Base-by-base conservation (phyloP, 2,797 vertebrate genomes). In the Eupleurogrammus muticus region DNA sequence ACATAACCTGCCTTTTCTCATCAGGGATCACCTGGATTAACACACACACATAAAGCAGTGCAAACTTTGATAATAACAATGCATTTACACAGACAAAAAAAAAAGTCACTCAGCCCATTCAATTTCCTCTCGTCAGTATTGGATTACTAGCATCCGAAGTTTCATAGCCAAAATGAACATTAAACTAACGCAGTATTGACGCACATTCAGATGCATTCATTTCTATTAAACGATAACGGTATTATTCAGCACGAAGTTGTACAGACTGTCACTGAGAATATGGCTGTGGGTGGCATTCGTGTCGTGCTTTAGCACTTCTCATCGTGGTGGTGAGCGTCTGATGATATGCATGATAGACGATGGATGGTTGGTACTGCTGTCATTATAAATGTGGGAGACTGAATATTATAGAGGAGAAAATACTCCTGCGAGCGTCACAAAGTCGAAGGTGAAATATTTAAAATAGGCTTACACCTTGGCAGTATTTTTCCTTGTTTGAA, bases 171-270 rank as follows among this genome's bases (percentile, higher is more conserved):
- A 72, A 58, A 65, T 66, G 48, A 79, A 58, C 72, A 62, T 42
- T 55, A 48, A 63, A n/a, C 17, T 50, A 69, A 66, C 42, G 67
- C 55, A 71, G 58, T 46, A 64, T 44, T 66, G 46, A 80, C 63
- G 53, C 56, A 70, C 47, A 55, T 77, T 56, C 60, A 36, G 58
- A 66, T 65, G 47, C 46, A 20, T 69, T 66, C 11, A 78, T 75
- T 83, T 81, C 75, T 81, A 65, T 54, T 69, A 46, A 35, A 35
- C 60, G 52, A 67, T 48, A 83, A 76, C 51, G 56, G 76, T 86
- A 73, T 86, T 84, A 54, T 55, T 70, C 69, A 74, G 66, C 77
- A 74, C 59, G 46, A 62, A 36, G 46, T 68, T 89, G 82, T 89
- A 85, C 79, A 88, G 55, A 79, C 75, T 82, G 79, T 82, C 70